Base-by-base conservation (phyloP, 1,140 invertebrate species). In the Drosophila baimaii region DNA sequence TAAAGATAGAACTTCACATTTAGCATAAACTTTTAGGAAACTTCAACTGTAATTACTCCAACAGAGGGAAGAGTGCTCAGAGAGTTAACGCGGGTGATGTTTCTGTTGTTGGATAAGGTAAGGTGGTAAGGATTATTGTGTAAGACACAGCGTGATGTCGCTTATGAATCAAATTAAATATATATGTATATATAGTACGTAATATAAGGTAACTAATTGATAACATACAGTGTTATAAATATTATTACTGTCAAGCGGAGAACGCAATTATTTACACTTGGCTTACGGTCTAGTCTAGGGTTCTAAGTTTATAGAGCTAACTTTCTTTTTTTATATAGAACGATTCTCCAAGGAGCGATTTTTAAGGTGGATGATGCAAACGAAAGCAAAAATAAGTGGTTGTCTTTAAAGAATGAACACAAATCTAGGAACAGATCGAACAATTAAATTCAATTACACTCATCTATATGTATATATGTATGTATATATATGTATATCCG, bases 81-180 rank as follows among this genome's bases (percentile, higher is more conserved):
- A 12, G n/a, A 13, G 10, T 12, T 3, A 2, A 12, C 13, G 23
- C 19, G 4, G 46, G 27, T 69, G 19, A 23, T 63, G 17, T 35
- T 21, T 21, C 13, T 52, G 51, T 35, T 21, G 2, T 35, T 33
- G 29, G 29, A 6, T 21, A 52, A 9, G 29, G 49, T 33, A 21
- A 33, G 29, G 35, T 68, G 61, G 12, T 51, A 47, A 25, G 15
- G 35, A 57, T 54, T 54, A 35, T 54, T 68, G 29, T 58, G 37
- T 66, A 81, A 81, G 79, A 77, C 73, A 81, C 79, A 72, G 55
- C 43, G 73, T 81, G 79, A 77, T 63, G 51, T 54, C 29, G 44
- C 61, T 76, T 76, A 75, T 62, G 37, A 76, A 75, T 51, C 73
- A 76, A 75, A 65, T 39, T 33, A 63, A 49, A 59, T 61, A 55